phyloP scores from a whole-genome alignment of 2,797 vertebrate genomes.

The Centropyge bicolor region DNA sequence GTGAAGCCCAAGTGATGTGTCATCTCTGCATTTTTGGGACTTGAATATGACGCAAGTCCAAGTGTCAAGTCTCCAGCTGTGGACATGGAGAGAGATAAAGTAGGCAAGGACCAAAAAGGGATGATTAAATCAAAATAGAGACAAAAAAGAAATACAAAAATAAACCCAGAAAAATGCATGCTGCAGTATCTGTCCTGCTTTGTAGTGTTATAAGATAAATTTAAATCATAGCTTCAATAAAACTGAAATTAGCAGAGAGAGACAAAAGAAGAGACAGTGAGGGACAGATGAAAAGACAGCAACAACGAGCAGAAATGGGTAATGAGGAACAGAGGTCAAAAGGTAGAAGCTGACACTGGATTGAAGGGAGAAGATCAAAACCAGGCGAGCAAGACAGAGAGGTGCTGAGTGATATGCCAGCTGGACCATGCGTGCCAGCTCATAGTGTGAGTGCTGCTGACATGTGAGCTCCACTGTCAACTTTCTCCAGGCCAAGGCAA shows the following conservation, averaged over 20 bases:
- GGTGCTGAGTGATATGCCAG: constrained; percentile 58
- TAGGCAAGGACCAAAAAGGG: not conserved
- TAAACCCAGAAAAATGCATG: not conserved
- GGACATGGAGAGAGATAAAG: not conserved
- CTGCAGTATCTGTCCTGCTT: not conserved
- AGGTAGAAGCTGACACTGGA: not conserved
- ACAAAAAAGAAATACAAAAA: not conserved
- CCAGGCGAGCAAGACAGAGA: constrained; percentile 5
- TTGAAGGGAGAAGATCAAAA: constrained; percentile 20
- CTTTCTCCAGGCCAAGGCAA: constrained; percentile 42
- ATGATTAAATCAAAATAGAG: not conserved
- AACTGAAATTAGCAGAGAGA: constrained; percentile 7
- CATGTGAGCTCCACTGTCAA: constrained; percentile 52
- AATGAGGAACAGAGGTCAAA: constrained; percentile 1
- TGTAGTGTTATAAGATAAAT: not conserved
- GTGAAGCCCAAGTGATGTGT: not conserved
- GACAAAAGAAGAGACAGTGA: not conserved
- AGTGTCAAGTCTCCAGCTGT: not conserved
- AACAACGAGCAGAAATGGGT: not conserved
- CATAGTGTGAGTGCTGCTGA: constrained; percentile 56
- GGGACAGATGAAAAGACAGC: not conserved
- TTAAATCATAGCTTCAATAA: not conserved
- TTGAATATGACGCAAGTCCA: not conserved
- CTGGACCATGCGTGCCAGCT: constrained; percentile 43
- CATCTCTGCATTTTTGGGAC: not conserved